These are phyloP conservation scores for Oedothorax gibbosus DNA, from an alignment of 1,140 invertebrate genomes.

Conservation along the genomic window DNA sequence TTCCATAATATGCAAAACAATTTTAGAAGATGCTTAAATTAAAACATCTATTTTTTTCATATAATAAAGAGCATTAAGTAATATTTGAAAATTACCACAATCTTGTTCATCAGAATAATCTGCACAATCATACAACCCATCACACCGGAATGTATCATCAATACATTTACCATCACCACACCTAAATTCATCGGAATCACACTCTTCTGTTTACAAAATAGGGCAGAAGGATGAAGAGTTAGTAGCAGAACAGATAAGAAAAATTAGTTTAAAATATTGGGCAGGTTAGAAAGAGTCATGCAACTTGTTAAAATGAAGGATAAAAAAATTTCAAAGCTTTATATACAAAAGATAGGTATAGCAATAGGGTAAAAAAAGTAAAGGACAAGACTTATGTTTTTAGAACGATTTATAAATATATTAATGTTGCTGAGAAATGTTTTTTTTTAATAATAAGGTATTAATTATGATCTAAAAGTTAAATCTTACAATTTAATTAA, in stretches of 20 bases:
- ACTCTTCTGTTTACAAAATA: conserved; percentile 43
- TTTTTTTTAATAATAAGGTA: not conserved
- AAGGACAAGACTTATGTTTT: too few relatives aligned
- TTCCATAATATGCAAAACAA: too few relatives aligned
- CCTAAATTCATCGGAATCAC: conserved; percentile 58
- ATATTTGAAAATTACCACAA: conserved; percentile 56
- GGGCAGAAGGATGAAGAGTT: conserved; percentile 27
- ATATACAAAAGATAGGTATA: too few relatives aligned
- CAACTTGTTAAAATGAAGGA: not conserved
- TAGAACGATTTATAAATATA: not conserved
- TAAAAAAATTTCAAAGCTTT: not conserved
- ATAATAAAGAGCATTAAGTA: too few relatives aligned
- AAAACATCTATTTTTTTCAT: too few relatives aligned
- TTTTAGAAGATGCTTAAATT: too few relatives aligned
- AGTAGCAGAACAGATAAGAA: not conserved
- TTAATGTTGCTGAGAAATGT: not conserved
- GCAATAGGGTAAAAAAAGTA: too few relatives aligned
- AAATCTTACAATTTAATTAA: too few relatives aligned
- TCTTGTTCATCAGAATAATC: conserved; percentile 65
- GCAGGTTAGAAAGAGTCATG: not conserved
- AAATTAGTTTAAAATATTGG: not conserved
- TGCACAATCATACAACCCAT: conserved; percentile 70
- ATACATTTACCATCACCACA: conserved; percentile 77
- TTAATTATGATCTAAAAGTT: too few relatives aligned
- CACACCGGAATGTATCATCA: conserved; percentile 84